Percentiles rank a stretch among this genome's conserved stretches.
These are phyloP conservation scores for Lymantria dispar DNA, from an alignment of 2,888 invertebrate species.

Conservation along the genomic window DNA sequence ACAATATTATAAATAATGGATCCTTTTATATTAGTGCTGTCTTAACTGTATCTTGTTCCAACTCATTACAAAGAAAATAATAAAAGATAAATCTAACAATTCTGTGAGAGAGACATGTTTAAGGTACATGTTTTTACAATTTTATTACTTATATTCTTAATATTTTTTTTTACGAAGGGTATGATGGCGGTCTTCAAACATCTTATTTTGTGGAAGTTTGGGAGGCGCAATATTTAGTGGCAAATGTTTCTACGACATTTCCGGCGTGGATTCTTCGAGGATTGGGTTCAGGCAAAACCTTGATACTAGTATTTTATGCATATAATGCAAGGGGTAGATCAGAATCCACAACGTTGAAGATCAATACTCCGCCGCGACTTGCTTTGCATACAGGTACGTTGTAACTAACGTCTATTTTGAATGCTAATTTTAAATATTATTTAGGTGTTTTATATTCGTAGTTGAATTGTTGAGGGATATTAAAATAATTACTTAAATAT, in stretches of 20 bases:
- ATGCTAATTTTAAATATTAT: background rate
- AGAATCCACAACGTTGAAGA: constrained; percentile 80
- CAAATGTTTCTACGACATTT: constrained; percentile 86
- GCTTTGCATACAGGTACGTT: constrained; percentile 66
- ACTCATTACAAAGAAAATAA: too few relatives aligned
- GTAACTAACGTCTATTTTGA: background rate
- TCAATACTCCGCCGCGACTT: constrained; percentile 62
- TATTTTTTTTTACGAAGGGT: constrained; percentile 67
- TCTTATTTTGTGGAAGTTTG: constrained; percentile 89
- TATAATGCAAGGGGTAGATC: constrained; percentile 92
- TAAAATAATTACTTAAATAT: too few relatives aligned
- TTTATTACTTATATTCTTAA: background rate
- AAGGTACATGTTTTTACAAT: background rate
- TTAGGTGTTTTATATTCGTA: too few relatives aligned
- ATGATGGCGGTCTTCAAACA: constrained; percentile 90
- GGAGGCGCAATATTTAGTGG: constrained; percentile 82
- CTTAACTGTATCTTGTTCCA: too few relatives aligned
- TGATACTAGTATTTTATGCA: constrained; percentile 91
- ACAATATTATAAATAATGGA: too few relatives aligned
- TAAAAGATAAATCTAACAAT: too few relatives aligned
- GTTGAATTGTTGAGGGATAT: too few relatives aligned
- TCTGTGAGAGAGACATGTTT: too few relatives aligned
- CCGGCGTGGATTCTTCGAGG: constrained; percentile 90
- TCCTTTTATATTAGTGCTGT: too few relatives aligned
- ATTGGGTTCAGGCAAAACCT: constrained; percentile 90